A percentile compares a stretch with the other conserved stretches of the same genome.
Conservation (phyloP, 2,888 invertebrate species). For the Acleris sparsana region DNA sequence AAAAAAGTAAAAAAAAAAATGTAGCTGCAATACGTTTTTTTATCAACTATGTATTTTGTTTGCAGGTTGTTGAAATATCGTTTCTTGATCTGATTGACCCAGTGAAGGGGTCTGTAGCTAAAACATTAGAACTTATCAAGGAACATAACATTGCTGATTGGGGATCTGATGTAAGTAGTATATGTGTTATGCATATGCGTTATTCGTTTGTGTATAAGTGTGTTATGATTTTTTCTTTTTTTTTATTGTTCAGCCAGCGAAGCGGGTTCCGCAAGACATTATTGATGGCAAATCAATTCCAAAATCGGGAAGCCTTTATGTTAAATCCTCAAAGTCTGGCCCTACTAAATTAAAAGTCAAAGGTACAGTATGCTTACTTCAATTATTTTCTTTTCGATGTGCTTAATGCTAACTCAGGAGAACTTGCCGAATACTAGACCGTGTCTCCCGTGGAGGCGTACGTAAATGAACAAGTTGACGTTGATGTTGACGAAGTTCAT, state of each 20-base stretch:
- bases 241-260: slow-evolving; percentile 62
- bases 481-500: too few relatives aligned
- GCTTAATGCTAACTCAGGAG: too few relatives aligned
- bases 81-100: slow-evolving; percentile 88
- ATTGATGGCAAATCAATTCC: slow-evolving; percentile 81
- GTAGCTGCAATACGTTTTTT: not conserved
- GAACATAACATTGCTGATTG: slow-evolving; percentile 91
- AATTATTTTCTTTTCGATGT: not conserved
- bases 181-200: slow-evolving; percentile 6
- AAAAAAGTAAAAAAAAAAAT: too few relatives aligned
- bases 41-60: slow-evolving; percentile 17
- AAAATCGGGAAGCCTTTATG: slow-evolving; percentile 85
- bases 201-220: not conserved
- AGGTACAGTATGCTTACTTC: slow-evolving; percentile 53
- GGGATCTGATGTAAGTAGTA: slow-evolving; percentile 89
- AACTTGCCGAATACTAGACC: too few relatives aligned
- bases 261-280: slow-evolving; percentile 78
- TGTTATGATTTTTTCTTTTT: slow-evolving; percentile 8
- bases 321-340: slow-evolving; percentile 70
- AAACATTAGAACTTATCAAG: slow-evolving; percentile 86
- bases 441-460: too few relatives aligned
- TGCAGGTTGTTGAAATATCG: slow-evolving; percentile 88
- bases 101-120: slow-evolving; percentile 80
- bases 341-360: slow-evolving; percentile 71
- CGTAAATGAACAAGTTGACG: too few relatives aligned